phyloP scores from a whole-genome alignment of 2,797 vertebrate genomes.

The Arremon aurantiirostris region DNA sequence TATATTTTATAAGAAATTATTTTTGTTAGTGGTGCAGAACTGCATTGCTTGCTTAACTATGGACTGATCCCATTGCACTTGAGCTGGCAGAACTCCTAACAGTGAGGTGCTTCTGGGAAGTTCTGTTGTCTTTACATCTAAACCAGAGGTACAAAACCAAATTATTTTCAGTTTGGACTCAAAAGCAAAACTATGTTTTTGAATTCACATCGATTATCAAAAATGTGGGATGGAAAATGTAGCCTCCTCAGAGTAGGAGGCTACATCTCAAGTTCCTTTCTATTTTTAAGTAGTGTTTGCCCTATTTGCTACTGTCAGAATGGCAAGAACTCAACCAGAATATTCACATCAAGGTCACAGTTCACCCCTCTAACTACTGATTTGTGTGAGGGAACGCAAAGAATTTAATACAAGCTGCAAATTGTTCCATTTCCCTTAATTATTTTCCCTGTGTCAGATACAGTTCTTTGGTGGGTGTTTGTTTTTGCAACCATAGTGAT shows the following conservation, averaged over 20 bases:
- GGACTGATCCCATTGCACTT: neutral
- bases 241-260: neutral
- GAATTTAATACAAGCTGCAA: constrained; percentile 46
- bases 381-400: neutral
- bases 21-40: neutral
- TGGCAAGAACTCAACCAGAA: neutral
- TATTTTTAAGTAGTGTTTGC: neutral
- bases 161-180: neutral
- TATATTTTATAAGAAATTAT: neutral
- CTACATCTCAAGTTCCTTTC: neutral
- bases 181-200: neutral
- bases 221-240: neutral
- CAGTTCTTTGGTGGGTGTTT: constrained; percentile 51
- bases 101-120: neutral
- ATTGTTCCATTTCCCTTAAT: constrained; percentile 62
- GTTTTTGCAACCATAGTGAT: constrained; percentile 66
- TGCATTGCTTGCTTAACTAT: neutral
- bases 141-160: neutral
- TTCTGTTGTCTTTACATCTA: neutral
- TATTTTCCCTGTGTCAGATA: constrained; percentile 45
- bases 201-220: neutral
- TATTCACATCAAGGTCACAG: neutral
- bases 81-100: neutral
- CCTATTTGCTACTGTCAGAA: neutral
- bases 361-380: neutral